Evolutionary conservation across 2,888 invertebrate genomes (phyloP).

Genomic region (Petrolisthes manimaculis): DNA sequence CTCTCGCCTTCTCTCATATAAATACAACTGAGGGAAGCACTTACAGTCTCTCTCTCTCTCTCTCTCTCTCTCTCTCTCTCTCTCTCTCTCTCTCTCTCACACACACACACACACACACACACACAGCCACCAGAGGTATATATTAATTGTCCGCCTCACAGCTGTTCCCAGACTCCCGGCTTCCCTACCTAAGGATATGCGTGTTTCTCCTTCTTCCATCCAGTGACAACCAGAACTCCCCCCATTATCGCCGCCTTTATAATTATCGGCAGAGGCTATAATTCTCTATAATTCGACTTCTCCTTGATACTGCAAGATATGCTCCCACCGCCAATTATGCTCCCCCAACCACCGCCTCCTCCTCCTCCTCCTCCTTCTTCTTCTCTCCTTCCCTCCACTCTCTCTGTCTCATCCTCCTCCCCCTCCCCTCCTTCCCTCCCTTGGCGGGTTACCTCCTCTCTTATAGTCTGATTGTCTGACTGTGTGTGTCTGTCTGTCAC

Average conservation of each 20-base stretch:
- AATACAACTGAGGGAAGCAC: too few species aligned
- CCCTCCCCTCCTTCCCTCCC: too few species aligned
- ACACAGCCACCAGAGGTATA: conserved; percentile 26
- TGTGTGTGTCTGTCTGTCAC: too few species aligned
- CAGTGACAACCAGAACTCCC: conserved; percentile 61
- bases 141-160: conserved; percentile 52
- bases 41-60: conserved; percentile 2
- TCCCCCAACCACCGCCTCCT: conserved; percentile 26
- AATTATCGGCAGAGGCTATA: conserved; percentile 54
- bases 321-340: conserved; percentile 51
- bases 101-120: not conserved
- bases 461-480: too few species aligned
- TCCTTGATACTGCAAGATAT: conserved; percentile 60
- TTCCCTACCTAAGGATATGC: conserved; percentile 59
- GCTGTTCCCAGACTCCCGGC: conserved; percentile 41
- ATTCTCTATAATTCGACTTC: conserved; percentile 59
- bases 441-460: too few species aligned
- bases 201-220: conserved; percentile 46
- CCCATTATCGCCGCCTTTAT: conserved; percentile 57
- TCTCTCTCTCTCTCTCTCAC: not conserved
- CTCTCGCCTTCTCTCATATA: too few species aligned
- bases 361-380: not conserved
- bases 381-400: not conserved
- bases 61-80: conserved; percentile 11
- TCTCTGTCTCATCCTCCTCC: not conserved